These are phyloP conservation scores for rat (Rattus norvegicus) DNA, from an alignment of 2,113 vertebrate genomes.

Conservation along the genomic window DNA sequence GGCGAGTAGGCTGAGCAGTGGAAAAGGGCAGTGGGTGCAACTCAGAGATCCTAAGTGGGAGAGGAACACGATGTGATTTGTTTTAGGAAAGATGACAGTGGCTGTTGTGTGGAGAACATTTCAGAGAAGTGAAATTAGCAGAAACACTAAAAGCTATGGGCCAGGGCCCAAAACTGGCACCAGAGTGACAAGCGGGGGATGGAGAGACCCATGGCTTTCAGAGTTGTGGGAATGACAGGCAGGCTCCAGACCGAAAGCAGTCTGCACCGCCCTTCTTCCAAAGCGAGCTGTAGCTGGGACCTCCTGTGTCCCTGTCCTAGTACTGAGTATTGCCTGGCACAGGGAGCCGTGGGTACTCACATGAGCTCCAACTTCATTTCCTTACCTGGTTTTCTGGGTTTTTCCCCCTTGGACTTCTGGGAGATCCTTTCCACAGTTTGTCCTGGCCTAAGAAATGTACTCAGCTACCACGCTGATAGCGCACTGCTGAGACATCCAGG, in stretches of 20 bases:
- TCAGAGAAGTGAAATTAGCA: neutral
- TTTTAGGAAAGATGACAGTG: neutral
- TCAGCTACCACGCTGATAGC: fast-evolving
- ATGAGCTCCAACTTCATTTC: neutral
- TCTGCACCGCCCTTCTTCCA: neutral
- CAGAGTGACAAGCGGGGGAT: fast-evolving
- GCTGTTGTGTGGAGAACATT: neutral
- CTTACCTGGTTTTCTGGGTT: neutral
- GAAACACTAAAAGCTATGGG: neutral
- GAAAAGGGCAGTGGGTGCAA: neutral
- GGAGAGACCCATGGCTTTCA: neutral
- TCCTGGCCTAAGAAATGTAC: neutral
- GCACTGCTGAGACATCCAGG: fast-evolving
- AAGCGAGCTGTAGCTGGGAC: too few relatives aligned
- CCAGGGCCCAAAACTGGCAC: neutral
- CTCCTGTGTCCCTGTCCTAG: neutral
- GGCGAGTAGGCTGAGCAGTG: neutral
- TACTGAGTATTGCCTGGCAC: neutral
- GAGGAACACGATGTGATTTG: neutral
- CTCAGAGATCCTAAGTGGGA: neutral
- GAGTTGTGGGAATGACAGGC: neutral
- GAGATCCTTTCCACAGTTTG: neutral
- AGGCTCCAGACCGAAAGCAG: neutral
- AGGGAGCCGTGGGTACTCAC: fast-evolving
- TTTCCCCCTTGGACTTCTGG: neutral